Evolutionary conservation across 2,888 invertebrate genomes (phyloP).

Genomic region (Steinernema scapterisci): DNA sequence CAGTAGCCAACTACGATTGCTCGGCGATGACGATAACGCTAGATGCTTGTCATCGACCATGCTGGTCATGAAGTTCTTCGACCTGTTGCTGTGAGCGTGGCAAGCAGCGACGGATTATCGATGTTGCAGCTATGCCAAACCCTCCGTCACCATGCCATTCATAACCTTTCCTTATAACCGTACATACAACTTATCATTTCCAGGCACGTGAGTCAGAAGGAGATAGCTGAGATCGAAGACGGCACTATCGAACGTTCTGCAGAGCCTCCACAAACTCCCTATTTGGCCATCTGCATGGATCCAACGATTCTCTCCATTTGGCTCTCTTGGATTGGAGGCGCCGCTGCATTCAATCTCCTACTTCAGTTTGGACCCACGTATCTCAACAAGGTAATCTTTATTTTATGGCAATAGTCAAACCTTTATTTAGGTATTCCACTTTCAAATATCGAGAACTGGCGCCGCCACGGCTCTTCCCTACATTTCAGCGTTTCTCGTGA

Average conservation of each 20-base stretch:
- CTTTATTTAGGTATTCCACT: constrained; percentile 47
- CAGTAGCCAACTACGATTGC: no score
- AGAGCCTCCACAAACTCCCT: background rate
- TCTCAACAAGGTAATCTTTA: constrained; percentile 30
- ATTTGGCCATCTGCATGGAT: background rate
- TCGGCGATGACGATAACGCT: no score
- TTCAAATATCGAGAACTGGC: constrained; percentile 49
- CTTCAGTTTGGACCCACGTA: constrained; percentile 36
- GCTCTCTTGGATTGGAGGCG: constrained; percentile 32
- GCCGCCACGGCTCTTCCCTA: constrained; percentile 49
- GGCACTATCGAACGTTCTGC: background rate
- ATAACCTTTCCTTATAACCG: no score
- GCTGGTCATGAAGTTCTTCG: no score
- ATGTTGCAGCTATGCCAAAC: no score
- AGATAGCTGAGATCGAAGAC: background rate
- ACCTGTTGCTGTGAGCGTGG: no score
- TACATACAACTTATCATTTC: background rate
- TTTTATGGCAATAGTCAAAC: background rate
- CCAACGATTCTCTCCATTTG: constrained; percentile 25
- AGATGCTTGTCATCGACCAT: no score
- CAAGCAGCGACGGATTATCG: no score
- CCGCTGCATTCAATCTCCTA: constrained; percentile 31
- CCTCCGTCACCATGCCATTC: no score
- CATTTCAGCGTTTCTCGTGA: constrained; percentile 43
- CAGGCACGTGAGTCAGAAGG: constrained; percentile 3